A percentile compares a stretch with the other conserved stretches of the same genome.
phyloP scores from a whole-genome alignment of 2,797 vertebrate genomes.

The Botia almorhae region DNA sequence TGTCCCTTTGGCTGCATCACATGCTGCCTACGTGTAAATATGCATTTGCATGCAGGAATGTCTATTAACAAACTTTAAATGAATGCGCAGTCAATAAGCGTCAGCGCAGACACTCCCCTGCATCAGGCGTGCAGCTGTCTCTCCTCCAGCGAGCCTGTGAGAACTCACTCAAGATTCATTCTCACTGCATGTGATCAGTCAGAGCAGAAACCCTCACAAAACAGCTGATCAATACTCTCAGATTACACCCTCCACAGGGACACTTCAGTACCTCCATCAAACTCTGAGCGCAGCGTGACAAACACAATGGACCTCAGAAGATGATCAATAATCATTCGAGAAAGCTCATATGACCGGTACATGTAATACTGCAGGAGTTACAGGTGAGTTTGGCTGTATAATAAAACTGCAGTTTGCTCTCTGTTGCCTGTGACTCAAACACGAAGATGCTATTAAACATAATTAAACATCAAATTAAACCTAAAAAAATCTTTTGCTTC shows the following conservation, averaged over 20 bases:
- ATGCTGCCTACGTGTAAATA: not conserved
- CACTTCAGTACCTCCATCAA: slow-evolving; percentile 36
- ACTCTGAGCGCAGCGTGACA: slow-evolving; percentile 11
- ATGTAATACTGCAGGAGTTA: slow-evolving; percentile 30
- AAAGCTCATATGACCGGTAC: slow-evolving; percentile 29
- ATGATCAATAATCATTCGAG: slow-evolving; percentile 49
- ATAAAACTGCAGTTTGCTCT: not conserved
- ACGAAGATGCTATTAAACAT: no score
- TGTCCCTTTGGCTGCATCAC: not conserved
- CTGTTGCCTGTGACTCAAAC: no score
- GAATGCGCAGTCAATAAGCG: slow-evolving; percentile 19
- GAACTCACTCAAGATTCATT: slow-evolving; percentile 54
- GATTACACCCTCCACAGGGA: slow-evolving; percentile 54
- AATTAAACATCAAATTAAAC: no score
- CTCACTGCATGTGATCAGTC: slow-evolving; percentile 49
- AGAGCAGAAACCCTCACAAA: slow-evolving; percentile 56
- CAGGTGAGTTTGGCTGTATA: not conserved
- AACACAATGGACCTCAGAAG: slow-evolving; percentile 43
- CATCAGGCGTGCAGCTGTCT: slow-evolving; percentile 22
- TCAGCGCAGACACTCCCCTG: not conserved
- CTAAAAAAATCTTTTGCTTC: no score
- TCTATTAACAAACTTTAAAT: not conserved
- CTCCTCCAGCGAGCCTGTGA: slow-evolving; percentile 50
- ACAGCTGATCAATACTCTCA: slow-evolving; percentile 67
- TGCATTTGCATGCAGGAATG: not conserved